phyloP scores from a whole-genome alignment of 2,888 invertebrate genomes.

The Amiota minor region DNA sequence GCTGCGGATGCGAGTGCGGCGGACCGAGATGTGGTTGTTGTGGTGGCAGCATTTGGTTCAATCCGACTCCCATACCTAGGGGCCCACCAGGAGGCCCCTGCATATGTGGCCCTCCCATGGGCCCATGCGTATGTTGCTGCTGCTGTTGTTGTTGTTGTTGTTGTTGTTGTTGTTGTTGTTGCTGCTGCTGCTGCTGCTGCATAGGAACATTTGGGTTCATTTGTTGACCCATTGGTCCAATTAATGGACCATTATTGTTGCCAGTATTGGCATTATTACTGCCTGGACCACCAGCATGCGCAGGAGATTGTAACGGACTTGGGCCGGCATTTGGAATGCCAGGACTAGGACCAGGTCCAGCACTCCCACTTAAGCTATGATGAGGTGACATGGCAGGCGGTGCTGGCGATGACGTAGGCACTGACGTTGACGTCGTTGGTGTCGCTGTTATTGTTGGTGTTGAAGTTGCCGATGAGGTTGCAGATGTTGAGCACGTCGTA shows the following conservation, averaged over 20 bases:
- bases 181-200: slow-evolving; percentile 60
- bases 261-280: slow-evolving; percentile 20
- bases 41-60: slow-evolving; percentile 69
- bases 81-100: slow-evolving; percentile 69
- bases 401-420: slow-evolving; percentile 71
- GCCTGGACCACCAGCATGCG: slow-evolving; percentile 50
- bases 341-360: slow-evolving; percentile 63
- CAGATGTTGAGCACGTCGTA: slow-evolving; percentile 49
- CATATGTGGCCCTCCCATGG: slow-evolving; percentile 68
- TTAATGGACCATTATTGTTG: slow-evolving; percentile 64
- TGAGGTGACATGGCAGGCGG: slow-evolving; percentile 75
- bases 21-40: slow-evolving; percentile 68
- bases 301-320: slow-evolving; percentile 67
- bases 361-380: slow-evolving; percentile 56
- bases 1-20: slow-evolving; percentile 61
- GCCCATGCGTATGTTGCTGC: slow-evolving; percentile 56
- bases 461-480: slow-evolving; percentile 45
- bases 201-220: slow-evolving; percentile 74
- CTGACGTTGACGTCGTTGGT: slow-evolving; percentile 63
- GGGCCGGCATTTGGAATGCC: slow-evolving; percentile 62
- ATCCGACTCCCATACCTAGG: slow-evolving; percentile 72
- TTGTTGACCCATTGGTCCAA: slow-evolving; percentile 65
- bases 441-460: slow-evolving; percentile 57
- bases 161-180: slow-evolving; percentile 50
- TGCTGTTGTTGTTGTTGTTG: slow-evolving; percentile 52